Base-by-base conservation (phyloP, 1,140 invertebrate genomes). In the Steinernema feltiae region DNA sequence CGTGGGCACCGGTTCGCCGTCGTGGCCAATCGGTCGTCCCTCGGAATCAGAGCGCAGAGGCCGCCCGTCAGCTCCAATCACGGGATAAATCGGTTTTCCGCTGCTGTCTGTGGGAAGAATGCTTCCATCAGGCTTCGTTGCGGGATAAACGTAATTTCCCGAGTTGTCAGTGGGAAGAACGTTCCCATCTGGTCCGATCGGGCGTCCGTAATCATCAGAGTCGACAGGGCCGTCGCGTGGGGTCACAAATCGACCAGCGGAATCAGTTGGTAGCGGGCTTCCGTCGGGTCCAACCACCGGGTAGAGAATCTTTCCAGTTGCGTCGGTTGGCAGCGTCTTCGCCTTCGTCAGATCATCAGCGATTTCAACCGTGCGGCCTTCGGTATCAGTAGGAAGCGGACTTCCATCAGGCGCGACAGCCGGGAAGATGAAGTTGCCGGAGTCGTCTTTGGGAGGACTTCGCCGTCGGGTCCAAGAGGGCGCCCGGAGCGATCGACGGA, bases 161-260 rank as follows among this genome's bases (percentile, higher is more conserved):
- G 41, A 63, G 32, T 46, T 71, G 48, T 78, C 77, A 24, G 77
- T 78, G 24, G 77, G 77, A 2, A 78, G 53, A 2, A 70, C 69
- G 17, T 46, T 15, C 48, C 73, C 77, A 69, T 78, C 77, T 7
- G 73, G 69, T 76, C 77, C 77, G 30, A 78, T 35, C 7, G 76
- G 76, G 32, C 27, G 27, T 75, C 73, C 73, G 18, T 75, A 72
- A 3, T 74, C 76, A 32, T 78, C 69, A 17, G 32, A 74, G 15
- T 74, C 76, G 70, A 77, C 48, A 29, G 71, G 48, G 21, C n/a
- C 1, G 41, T 71, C 76, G 17, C 46, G 32, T 1, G n/a, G 30
- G 30, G 32, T 71, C 0, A 75, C 29, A 30, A 21, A 74, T 12
- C 18, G 29, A 1, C 76, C 76, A 30, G 35, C 32, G n/a, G 76